A percentile compares a stretch with the other conserved stretches of the same genome.
Conservation (phyloP, 2,797 vertebrate species). For the Lophotriccus pileatus region DNA sequence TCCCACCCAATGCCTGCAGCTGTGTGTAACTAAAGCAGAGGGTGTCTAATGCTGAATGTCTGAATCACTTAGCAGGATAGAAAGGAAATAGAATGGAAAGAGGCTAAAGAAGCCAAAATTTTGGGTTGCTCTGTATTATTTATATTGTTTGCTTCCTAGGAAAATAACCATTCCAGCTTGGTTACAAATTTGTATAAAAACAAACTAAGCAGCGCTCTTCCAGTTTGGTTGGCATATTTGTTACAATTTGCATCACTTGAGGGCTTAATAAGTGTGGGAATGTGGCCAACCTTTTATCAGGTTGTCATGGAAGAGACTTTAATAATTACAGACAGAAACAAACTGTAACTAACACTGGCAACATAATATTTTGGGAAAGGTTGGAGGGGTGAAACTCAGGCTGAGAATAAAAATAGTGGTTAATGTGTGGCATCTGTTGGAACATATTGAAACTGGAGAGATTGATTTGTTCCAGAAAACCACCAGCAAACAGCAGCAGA, state of each 20-base stretch:
- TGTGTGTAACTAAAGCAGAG: slow-evolving; percentile 31
- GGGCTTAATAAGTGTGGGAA: slow-evolving; percentile 50
- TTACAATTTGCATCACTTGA: slow-evolving; percentile 55
- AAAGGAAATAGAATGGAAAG: slow-evolving; percentile 16
- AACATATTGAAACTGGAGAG: slow-evolving; percentile 39
- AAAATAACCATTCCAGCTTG: slow-evolving; percentile 5
- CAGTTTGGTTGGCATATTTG: slow-evolving; percentile 30
- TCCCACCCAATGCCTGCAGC: slow-evolving; percentile 54
- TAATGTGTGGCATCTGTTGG: slow-evolving; percentile 54
- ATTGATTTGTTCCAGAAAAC: slow-evolving; percentile 57
- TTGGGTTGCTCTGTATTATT: slow-evolving; percentile 34
- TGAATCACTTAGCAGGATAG: not conserved
- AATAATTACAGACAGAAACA: slow-evolving; percentile 64
- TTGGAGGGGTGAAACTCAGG: slow-evolving; percentile 35
- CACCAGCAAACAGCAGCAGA: slow-evolving; percentile 31
- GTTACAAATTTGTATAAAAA: slow-evolving; percentile 34
- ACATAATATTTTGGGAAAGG: slow-evolving; percentile 62
- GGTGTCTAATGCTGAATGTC: not conserved
- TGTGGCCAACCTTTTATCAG: slow-evolving; percentile 54
- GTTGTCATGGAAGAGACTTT: slow-evolving; percentile 55
- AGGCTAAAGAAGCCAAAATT: slow-evolving; percentile 11
- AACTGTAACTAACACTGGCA: slow-evolving; percentile 62
- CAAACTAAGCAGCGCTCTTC: not conserved
- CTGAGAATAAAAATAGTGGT: slow-evolving; percentile 55
- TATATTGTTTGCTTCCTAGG: slow-evolving; percentile 6